Evolutionary conservation across 2,113 vertebrate genomes (phyloP), one percentile per base, ranked within the genome.

Genomic region (Rhabdomys dilectus): DNA sequence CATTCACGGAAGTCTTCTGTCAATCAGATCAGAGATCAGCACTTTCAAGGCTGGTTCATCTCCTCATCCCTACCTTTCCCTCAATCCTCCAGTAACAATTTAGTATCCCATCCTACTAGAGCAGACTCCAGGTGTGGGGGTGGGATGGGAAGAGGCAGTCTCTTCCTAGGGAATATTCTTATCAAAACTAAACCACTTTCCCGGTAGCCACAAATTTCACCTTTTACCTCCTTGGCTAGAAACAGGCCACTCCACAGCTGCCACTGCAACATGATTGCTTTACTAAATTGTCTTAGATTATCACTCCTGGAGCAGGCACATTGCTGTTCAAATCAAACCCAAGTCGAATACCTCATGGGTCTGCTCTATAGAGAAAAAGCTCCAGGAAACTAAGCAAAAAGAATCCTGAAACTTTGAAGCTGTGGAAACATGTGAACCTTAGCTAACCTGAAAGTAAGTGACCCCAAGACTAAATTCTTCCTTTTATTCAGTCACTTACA

Each of bases 171-270:
- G 70, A 64, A 77, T 42, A 31, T 5, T 82, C 75, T 26, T 76
- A 60, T 51, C 31, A 82, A 48, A 66, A 88, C 87, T 48, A 26
- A 86, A 64, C 15, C 8, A 1, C 42, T 89, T 84, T 92, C 60
- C 51, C 51, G 31, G 42, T n/a, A 77, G 26, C 15, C 53, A 36
- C 13, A 12, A 56, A 26, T 72, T 60, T 64, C 45, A 72, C 42
- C 60, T 76, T 81, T 62, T 45, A 39, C 64, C 34, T 84, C 68
- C 56, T 16, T 89, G 88, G 73, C 81, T 91, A 81, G 64, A 81
- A 81, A 64, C 36, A 64, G 26, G 19, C 45, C 45, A 66, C 75
- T 45, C 26, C 6, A 19, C 51, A 31, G n/a, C n/a, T 24, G 29
- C 73, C 24, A 66, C 36, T 64, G 60, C 36, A 36, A 70, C 7